These are phyloP conservation scores for Drepana arcuata DNA, from an alignment of 1,140 invertebrate genomes.

Conservation along the genomic window DNA sequence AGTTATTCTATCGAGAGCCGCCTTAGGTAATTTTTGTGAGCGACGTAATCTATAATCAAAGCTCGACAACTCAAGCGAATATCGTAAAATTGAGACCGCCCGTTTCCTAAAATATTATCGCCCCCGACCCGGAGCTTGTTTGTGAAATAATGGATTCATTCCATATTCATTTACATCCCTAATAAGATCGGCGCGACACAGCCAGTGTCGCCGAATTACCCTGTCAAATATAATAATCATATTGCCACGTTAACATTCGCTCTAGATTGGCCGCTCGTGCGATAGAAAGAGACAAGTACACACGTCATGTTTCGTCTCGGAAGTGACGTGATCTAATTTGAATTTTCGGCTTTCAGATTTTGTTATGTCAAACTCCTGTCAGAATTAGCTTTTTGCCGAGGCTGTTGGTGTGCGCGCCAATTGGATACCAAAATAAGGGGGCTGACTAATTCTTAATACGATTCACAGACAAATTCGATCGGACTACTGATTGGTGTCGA, in stretches of 20 bases:
- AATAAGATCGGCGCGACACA: conserved; percentile 61
- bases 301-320: conserved; percentile 11
- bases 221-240: conserved; percentile 64
- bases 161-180: conserved; percentile 69
- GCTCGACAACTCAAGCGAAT: no score
- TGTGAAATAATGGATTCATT: conserved; percentile 71
- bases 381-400: conserved; percentile 20
- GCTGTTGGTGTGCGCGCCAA: conserved; percentile 9
- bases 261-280: conserved; percentile 1
- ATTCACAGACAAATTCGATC: no score
- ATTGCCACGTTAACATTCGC: conserved; percentile 32
- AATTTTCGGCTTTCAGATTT: conserved; percentile 51
- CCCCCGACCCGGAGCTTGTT: conserved; percentile 54
- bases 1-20: no score
- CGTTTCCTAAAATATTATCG: conserved; percentile 58
- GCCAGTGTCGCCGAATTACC: conserved; percentile 53
- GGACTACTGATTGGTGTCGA: no score
- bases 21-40: not conserved
- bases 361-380: conserved; percentile 41
- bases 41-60: not conserved
- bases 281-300: conserved; percentile 24
- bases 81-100: no score
- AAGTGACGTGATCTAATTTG: conserved; percentile 54
- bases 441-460: no score
- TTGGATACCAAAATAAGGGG: conserved; percentile 12